Evolutionary conservation across 2,797 vertebrate species (phyloP).

Genomic region (Simalia tracyae): DNA sequence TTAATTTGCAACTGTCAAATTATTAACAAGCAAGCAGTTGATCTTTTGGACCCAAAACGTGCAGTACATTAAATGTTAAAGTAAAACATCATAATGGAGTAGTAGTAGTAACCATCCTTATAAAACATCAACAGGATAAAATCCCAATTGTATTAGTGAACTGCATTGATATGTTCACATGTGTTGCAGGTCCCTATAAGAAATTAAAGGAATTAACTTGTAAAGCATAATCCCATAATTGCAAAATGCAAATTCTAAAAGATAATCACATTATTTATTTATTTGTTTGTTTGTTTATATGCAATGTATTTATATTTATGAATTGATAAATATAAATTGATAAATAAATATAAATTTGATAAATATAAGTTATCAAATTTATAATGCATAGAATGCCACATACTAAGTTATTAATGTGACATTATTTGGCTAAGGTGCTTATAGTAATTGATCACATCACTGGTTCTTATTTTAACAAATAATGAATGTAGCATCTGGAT

Average conservation of each 20-base stretch:
- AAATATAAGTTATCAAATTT: no score
- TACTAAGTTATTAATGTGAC: constrained; percentile 26
- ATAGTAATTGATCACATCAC: constrained; percentile 20
- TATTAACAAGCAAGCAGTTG: background rate
- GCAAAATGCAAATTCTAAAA: background rate
- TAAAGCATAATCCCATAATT: constrained; percentile 11
- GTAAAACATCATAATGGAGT: background rate
- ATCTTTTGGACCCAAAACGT: background rate
- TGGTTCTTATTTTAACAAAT: constrained; percentile 24
- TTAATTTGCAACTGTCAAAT: background rate
- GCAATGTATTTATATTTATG: no score
- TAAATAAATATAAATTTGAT: no score
- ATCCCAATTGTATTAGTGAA: background rate
- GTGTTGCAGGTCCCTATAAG: constrained; percentile 12
- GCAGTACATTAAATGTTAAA: background rate
- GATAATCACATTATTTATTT: background rate
- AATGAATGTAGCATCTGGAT: constrained; percentile 27
- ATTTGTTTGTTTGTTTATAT: no score
- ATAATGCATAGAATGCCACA: constrained; percentile 28
- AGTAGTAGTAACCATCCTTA: background rate
- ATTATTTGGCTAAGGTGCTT: constrained; percentile 42
- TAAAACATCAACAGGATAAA: background rate
- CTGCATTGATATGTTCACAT: background rate
- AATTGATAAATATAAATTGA: no score
- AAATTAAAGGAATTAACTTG: constrained; percentile 11